Base-by-base conservation (phyloP, 2,888 invertebrate species). In the Idaea biselata region DNA sequence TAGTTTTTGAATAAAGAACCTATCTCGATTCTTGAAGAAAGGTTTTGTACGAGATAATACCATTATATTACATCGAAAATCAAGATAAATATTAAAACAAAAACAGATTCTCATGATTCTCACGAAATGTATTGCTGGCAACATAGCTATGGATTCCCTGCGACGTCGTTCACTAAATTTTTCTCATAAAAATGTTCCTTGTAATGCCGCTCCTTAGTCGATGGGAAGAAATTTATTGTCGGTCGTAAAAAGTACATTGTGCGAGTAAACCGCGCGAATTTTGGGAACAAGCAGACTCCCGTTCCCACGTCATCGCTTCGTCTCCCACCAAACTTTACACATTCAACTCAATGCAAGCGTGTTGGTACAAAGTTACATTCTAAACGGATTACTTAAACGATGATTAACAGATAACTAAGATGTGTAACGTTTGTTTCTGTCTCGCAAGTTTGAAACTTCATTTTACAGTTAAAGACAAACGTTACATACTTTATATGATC, bases 201-300 rank as follows among this genome's bases (percentile, higher is more conserved):
- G 75, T 82, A 82, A 85, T 82, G 80, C 76, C 77, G 78, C 76
- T 78, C 77, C 76, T 81, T 77, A 81, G 81, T 78, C 81, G 82
- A 86, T 84, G 83, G 81, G 83, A 77, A 74, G 80, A 84, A 86
- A 87, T 85, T 87, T 87, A 87, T 86, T 82, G 83, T 78, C 69
- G 76, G 73, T 81, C 85, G 82, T 87, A 87, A 87, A 87, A 86
- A 82, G 80, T 80, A 84, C 80, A 82, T 82, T 76, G 80, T 75
- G 75, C 72, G 77, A 77, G 76, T 76, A 83, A 83, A 81, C 82
- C 82, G 74, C 77, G 77, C 63, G 76, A 79, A 78, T 75, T 81
- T 83, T 60, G 71, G 75, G 73, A 75, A 77, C 74, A 70, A 72
- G 68, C 76, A 73, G 70, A 75, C 71, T 71, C 68, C 70, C 67